These are phyloP conservation scores for Selenia dentaria DNA, from an alignment of 2,888 invertebrate species.

Conservation along the genomic window DNA sequence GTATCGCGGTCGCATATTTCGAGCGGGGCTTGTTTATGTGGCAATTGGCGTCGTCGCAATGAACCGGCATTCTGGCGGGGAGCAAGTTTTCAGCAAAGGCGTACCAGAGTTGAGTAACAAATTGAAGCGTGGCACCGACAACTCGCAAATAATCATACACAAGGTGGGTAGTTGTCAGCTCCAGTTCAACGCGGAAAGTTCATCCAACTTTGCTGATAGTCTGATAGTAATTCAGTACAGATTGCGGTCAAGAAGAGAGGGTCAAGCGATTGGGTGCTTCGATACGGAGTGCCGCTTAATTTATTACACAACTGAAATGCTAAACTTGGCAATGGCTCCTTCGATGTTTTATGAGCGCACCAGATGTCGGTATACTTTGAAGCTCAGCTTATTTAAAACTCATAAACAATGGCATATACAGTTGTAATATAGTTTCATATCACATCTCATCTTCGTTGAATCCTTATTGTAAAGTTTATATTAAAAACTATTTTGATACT, in stretches of 20 bases:
- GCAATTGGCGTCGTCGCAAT: conserved; percentile 74
- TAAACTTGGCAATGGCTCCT: conserved; percentile 19
- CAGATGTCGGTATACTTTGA: conserved; percentile 17
- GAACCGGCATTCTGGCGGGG: conserved; percentile 59
- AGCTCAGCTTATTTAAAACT: too few species aligned
- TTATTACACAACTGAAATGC: conserved; percentile 25
- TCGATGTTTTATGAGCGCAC: conserved; percentile 21
- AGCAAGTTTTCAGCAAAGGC: conserved; percentile 68
- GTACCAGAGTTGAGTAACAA: conserved; percentile 65
- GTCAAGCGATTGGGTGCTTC: conserved; percentile 35
- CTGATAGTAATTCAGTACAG: conserved; percentile 63
- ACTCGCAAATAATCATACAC: conserved; percentile 76
- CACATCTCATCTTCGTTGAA: too few species aligned
- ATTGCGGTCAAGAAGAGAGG: conserved; percentile 58
- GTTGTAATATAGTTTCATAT: too few species aligned
- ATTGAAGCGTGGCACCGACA: conserved; percentile 65
- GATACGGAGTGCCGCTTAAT: conserved; percentile 23
- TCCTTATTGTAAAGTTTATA: too few species aligned
- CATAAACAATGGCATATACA: too few species aligned
- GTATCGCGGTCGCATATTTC: conserved; percentile 59
- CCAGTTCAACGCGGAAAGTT: conserved; percentile 58
- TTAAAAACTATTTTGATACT: too few species aligned
- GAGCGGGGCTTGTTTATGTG: conserved; percentile 72
- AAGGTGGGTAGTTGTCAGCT: conserved; percentile 60
- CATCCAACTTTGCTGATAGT: conserved; percentile 58